Evolutionary conservation across 1,140 invertebrate species (phyloP).

Genomic region (Anastrepha obliqua): DNA sequence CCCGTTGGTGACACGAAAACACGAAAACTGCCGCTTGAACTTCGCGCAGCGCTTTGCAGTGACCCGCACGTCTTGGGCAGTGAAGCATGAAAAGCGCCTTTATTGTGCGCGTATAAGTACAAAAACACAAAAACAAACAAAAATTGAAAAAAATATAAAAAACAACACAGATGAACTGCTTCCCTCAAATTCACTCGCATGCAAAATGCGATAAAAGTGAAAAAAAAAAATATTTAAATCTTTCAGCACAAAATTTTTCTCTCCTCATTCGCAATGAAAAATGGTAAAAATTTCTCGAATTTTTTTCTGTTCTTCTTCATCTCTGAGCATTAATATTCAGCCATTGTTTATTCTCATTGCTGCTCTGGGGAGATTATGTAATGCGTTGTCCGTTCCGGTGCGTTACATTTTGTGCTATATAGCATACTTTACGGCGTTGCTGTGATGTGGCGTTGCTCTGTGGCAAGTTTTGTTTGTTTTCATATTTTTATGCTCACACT

Average conservation of each 20-base stretch:
- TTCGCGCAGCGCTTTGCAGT: not conserved
- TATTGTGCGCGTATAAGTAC: not conserved
- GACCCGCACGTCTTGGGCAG: not conserved
- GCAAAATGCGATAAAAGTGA: not conserved
- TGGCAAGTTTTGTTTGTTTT: not conserved
- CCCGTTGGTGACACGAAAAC: not conserved
- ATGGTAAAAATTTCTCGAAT: not conserved
- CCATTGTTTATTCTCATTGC: not conserved
- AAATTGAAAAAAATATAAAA: not conserved
- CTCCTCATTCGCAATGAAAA: not conserved
- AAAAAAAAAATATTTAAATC: not conserved
- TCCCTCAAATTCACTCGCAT: not conserved
- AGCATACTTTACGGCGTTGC: slow-evolving; percentile 6
- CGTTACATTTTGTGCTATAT: not conserved
- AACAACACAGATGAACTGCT: too few species aligned
- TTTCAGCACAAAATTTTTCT: not conserved
- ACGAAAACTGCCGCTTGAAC: not conserved
- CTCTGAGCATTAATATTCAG: not conserved
- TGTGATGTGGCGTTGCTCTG: not conserved
- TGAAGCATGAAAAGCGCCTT: slow-evolving; percentile 1
- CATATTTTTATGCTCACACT: not conserved
- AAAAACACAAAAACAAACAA: not conserved
- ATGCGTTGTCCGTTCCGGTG: not conserved
- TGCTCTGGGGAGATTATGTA: not conserved
- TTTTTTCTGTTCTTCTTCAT: not conserved